Percentiles rank a stretch among this genome's conserved stretches.
Conservation (phyloP, 2,113 vertebrate species). For the Isichthys henryi region DNA sequence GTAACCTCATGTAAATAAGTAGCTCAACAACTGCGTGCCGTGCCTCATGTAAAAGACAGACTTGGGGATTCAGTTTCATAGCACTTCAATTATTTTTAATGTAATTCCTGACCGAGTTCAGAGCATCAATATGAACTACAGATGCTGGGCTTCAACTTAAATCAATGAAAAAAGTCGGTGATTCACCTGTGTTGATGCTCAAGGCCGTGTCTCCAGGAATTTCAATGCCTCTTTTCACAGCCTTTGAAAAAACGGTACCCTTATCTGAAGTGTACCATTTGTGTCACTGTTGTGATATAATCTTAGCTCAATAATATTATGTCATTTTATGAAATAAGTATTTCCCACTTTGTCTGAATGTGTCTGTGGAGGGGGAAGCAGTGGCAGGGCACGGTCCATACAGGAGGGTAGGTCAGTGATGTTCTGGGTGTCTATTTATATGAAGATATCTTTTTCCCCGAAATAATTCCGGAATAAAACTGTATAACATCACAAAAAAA, state of each 20-base stretch:
- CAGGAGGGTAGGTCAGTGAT: not conserved
- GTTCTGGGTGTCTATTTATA: not conserved
- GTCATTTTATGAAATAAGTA: not conserved
- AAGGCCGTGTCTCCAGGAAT: not conserved
- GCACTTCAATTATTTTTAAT: not conserved
- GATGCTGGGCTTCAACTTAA: not conserved
- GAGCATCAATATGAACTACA: not conserved
- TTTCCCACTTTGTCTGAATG: not conserved
- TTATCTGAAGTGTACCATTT: not conserved
- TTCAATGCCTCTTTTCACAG: not conserved
- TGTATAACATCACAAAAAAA: not conserved
- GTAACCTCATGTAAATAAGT: not conserved
- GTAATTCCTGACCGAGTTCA: not conserved
- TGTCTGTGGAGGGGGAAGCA: not conserved
- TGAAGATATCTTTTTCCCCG: not conserved
- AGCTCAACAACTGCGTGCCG: not conserved
- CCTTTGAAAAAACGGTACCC: not conserved
- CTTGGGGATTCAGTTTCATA: not conserved
- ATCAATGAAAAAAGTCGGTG: not conserved
- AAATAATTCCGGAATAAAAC: not conserved
- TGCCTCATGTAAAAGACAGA: not conserved
- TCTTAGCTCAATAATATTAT: not conserved
- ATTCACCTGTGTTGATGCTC: not conserved
- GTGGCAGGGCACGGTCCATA: not conserved
- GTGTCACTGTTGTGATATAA: not conserved